Evolutionary conservation across 2,113 vertebrate genomes (phyloP), one percentile per base, ranked within the genome.

Genomic region (Tragelaphus imberbis): DNA sequence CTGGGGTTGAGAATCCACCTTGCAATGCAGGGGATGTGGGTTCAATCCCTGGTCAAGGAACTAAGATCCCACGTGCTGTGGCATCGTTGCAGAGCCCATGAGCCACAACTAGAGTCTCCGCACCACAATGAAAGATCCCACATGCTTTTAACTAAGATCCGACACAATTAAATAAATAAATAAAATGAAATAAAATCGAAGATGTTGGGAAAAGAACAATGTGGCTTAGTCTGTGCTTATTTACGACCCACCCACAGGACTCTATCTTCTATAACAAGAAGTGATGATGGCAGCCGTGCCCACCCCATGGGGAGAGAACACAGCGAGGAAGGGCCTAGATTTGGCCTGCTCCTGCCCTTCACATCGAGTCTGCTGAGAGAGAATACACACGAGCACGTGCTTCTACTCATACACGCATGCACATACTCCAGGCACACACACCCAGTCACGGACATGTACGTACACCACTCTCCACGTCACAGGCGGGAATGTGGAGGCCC

Each of bases 201-300:
- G n/a, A 12, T 75, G 14, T 44, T 12, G 6, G 53, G 17, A 58
- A 77, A 75, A 96, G 65, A 58, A 47, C 15, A 44, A 6, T 10
- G 19, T 23, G n/a, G 80, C 47, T 95, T 53, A 47, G 84, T 56
- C 17, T 33, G 79, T 16, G 28, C 16, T 33, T 58, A 33, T 11
- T 75, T 5, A 55, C 30, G 56, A 61, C 4, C 9, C 11, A 1
- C 47, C 28, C 25, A 30, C 12, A 36, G 65, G 61, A 40, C 12
- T 28, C 9, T 12, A 21, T 61, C 9, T 23, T 49, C 88, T 25
- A 2, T 8, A 33, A 86, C 36, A 53, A 44, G 49, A 23, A 90
- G 17, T 33, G 27, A 44, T 0, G 10, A 28, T 3, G 51, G 12
- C 30, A 21, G n/a, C 9, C 6, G 44, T 0, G 1, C 6, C 27